Percentiles rank a stretch among this genome's conserved stretches.
phyloP scores from a whole-genome alignment of 1,140 invertebrate species.

The Nilaparvata lugens region DNA sequence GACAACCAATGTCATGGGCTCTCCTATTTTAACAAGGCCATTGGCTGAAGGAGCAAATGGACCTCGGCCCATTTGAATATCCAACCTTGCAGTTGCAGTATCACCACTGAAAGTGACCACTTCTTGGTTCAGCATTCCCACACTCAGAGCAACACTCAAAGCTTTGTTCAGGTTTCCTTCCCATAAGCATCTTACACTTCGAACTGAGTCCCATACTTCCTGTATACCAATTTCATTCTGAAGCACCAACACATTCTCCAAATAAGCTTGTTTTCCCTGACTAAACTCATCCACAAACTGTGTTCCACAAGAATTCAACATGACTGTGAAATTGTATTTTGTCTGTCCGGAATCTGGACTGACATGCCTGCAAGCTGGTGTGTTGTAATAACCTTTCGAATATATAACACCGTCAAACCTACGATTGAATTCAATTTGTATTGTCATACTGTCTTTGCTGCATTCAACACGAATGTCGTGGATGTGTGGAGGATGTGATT shows the following conservation, averaged over 20 bases:
- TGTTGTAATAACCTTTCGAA: constrained; percentile 63
- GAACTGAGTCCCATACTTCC: constrained; percentile 68
- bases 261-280: constrained; percentile 59
- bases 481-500: constrained; percentile 64
- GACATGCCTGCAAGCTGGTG: constrained; percentile 62
- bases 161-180: constrained; percentile 69
- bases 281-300: constrained; percentile 71
- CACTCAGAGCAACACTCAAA: constrained; percentile 59
- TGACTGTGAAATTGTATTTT: constrained; percentile 64
- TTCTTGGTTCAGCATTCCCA: constrained; percentile 71
- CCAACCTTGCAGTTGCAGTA: constrained; percentile 66
- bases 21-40: constrained; percentile 73
- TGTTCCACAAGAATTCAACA: constrained; percentile 66
- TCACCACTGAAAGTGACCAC: constrained; percentile 75
- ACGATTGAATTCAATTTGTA: constrained; percentile 68
- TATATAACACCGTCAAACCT: constrained; percentile 70
- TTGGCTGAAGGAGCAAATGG: constrained; percentile 65
- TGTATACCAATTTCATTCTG: constrained; percentile 72
- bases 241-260: constrained; percentile 70
- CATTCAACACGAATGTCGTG: constrained; percentile 65
- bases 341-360: constrained; percentile 54
- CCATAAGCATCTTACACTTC: constrained; percentile 69
- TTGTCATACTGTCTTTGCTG: constrained; percentile 72
- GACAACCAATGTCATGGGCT: constrained; percentile 71
- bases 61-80: constrained; percentile 65